Evolutionary conservation across 2,888 invertebrate species (phyloP), one percentile per base, ranked within the genome.

Genomic region (Pardosa pseudoannulata): DNA sequence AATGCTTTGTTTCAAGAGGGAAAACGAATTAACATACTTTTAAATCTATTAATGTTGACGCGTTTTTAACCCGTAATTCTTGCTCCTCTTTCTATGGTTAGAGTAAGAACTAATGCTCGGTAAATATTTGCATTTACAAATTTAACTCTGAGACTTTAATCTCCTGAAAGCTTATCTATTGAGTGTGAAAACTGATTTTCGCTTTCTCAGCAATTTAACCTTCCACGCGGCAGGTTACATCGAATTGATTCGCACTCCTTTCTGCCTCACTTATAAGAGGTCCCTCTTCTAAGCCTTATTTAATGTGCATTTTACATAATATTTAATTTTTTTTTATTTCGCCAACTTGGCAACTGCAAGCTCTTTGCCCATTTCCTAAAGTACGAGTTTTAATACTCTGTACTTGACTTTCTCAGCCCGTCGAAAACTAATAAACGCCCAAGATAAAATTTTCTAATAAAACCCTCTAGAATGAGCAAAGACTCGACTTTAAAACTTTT

Each of bases 391-490:
- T 76, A 67, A 76, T 76, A 68, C 76, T 32, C 5, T 31, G 28
- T 19, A 19, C 67, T 41, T 7, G 28, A 75, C 31, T 65, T 75
- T 39, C 75, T 31, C 19, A 39, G 29, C 29, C 65, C 65, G 9
- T 39, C 11, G n/a, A 32, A 76, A 76, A 76, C 67, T 76, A 76
- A 76, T 76, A 76, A 67, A 67, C 31, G 46, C 28, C 31, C 29
- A n/a, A 28, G 31, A 46, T 32, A 46, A 67, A 68, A 76, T 76
- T 46, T 75, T 75, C 75, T 68, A 76, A 76, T 76, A 76, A 76
- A 76, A 46, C 23, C 50, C n/a, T 67, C 31, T 19, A 46, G 46
- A 67, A 29, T 46, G 46, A 46, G 31, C 39, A 23, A 31, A 70
- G 32, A 72, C 46, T 72, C 36, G 74, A 75, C 27, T 41, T 19